A percentile compares a stretch with the other conserved stretches of the same genome.
phyloP scores from a whole-genome alignment of 2,113 vertebrate species.

The Grammomys dolichurus region DNA sequence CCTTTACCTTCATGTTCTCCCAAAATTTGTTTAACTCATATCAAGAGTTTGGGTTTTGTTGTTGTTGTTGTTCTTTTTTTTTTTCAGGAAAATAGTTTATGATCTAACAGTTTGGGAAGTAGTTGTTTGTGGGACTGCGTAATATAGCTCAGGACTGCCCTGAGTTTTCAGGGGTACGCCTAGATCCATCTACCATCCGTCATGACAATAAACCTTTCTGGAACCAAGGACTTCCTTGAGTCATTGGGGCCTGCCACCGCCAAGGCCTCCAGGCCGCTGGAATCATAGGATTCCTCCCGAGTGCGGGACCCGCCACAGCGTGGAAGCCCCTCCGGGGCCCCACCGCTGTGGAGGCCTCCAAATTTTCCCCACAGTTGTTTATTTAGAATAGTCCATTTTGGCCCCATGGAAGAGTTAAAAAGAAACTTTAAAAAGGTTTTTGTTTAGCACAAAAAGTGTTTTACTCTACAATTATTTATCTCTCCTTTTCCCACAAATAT shows the following conservation, averaged over 20 bases:
- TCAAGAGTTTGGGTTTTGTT: background rate
- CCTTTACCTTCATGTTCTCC: background rate
- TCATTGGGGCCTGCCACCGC: no score
- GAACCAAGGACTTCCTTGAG: no score
- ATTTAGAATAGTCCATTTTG: background rate
- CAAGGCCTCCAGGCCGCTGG: no score
- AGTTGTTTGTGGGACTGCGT: background rate
- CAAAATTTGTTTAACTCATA: background rate
- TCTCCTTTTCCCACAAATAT: background rate
- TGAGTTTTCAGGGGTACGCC: no score
- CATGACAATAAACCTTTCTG: no score
- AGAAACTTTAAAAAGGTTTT: background rate
- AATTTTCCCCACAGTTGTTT: background rate
- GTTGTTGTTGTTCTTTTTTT: background rate
- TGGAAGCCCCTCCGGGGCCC: no score
- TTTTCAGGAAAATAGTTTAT: background rate
- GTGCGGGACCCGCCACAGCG: no score
- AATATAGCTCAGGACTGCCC: no score
- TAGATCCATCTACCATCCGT: no score
- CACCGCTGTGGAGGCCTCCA: no score
- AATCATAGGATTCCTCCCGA: no score
- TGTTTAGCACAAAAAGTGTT: background rate
- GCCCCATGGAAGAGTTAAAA: background rate
- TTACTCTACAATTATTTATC: background rate
- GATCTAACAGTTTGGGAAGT: slow-evolving; percentile 7